Evolutionary conservation across 1,140 invertebrate species (phyloP).

Genomic region (Proctacanthus coquilletti): DNA sequence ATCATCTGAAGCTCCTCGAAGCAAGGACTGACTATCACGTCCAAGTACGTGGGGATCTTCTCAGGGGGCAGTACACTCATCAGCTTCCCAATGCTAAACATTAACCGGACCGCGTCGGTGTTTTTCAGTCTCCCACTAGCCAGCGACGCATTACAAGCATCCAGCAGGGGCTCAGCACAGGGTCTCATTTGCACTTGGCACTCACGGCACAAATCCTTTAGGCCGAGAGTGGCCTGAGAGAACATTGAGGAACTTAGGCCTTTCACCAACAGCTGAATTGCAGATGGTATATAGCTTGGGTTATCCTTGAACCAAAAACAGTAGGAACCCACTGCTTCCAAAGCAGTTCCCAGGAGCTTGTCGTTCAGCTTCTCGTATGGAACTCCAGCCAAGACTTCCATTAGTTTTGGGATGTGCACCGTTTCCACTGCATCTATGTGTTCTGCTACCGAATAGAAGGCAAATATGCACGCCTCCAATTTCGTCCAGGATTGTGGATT

Average conservation of each 20-base stretch:
- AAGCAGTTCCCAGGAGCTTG: slow-evolving; percentile 45
- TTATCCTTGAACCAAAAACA: slow-evolving; percentile 65
- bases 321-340: slow-evolving; percentile 62
- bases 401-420: slow-evolving; percentile 44
- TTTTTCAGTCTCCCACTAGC: slow-evolving; percentile 37
- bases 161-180: slow-evolving; percentile 52
- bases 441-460: slow-evolving; percentile 66
- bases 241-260: slow-evolving; percentile 53
- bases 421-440: slow-evolving; percentile 46
- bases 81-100: slow-evolving; percentile 61
- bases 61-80: slow-evolving; percentile 47
- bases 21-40: slow-evolving; percentile 49
- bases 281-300: slow-evolving; percentile 35
- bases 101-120: slow-evolving; percentile 50
- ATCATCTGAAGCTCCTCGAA: slow-evolving; percentile 45
- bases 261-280: slow-evolving; percentile 46
- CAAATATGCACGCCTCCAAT: slow-evolving; percentile 63
- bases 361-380: slow-evolving; percentile 43
- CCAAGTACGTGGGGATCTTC: slow-evolving; percentile 50
- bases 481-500: slow-evolving; percentile 29
- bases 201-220: slow-evolving; percentile 71
- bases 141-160: slow-evolving; percentile 38
- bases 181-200: slow-evolving; percentile 55
- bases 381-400: slow-evolving; percentile 49
- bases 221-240: slow-evolving; percentile 63